Percentiles rank a stretch among this genome's conserved stretches.
Evolutionary conservation across 1,140 invertebrate species (phyloP).

Genomic region (Copidosoma floridanum): DNA sequence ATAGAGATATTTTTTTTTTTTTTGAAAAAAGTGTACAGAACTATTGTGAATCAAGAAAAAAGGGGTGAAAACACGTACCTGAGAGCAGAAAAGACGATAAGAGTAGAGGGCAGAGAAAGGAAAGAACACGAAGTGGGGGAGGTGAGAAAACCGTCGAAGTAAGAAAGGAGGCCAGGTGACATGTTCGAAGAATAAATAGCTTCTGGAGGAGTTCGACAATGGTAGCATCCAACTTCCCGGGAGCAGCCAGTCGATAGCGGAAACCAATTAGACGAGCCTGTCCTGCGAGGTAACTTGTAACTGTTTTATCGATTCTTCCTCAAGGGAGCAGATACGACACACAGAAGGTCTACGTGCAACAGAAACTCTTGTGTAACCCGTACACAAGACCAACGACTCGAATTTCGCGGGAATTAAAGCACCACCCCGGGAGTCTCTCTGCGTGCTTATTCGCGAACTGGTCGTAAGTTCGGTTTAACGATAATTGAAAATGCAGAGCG

Average conservation of each 20-base stretch:
- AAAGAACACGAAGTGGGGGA: slow-evolving; percentile 12
- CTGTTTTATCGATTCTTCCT: slow-evolving; percentile 23
- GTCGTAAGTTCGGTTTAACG: slow-evolving; percentile 18
- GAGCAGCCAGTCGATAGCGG: slow-evolving; percentile 16
- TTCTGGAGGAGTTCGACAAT: slow-evolving; percentile 11
- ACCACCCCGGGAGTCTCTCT: slow-evolving; percentile 3
- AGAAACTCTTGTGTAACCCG: too few species aligned
- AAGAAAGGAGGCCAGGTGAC: slow-evolving; percentile 8
- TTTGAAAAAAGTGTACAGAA: too few species aligned
- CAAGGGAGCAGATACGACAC: too few species aligned
- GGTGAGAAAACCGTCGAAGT: background rate
- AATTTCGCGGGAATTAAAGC: slow-evolving; percentile 18
- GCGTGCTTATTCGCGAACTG: slow-evolving; percentile 10
- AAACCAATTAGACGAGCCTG: slow-evolving; percentile 25
- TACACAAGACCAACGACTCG: background rate
- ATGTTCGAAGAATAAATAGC: slow-evolving; percentile 28
- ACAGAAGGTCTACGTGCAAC: too few species aligned
- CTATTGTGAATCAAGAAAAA: too few species aligned
- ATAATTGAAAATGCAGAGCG: slow-evolving; percentile 18
- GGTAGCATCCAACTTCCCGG: slow-evolving; percentile 15
- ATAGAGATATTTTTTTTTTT: too few species aligned
- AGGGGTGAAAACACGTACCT: too few species aligned
- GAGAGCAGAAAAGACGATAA: slow-evolving; percentile 23
- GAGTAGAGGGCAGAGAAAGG: slow-evolving; percentile 14
- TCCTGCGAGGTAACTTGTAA: slow-evolving; percentile 24